Evolutionary conservation across 2,113 vertebrate genomes (phyloP), one percentile per base, ranked within the genome.

Genomic region (Addax nasomaculatus): DNA sequence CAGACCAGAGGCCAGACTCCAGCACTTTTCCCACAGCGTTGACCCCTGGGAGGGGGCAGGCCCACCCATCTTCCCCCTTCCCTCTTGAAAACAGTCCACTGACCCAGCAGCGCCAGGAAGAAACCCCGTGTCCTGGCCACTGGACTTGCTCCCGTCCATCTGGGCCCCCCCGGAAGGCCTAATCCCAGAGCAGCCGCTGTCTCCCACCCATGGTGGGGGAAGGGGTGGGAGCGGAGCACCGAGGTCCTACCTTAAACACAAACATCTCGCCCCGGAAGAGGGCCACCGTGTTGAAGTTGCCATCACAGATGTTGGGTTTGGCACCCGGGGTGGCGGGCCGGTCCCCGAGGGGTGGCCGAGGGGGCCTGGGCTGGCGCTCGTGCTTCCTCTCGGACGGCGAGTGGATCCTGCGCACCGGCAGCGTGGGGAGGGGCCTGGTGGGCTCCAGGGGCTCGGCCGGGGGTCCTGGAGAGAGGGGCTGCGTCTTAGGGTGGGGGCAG

Each of bases 251-350:
- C 99, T 99, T 99, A 98, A 99, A 99, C 95, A 99, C 99, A 97
- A 99, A 99, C 99, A 99, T 99, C 99, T 99, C 99, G 84, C 99
- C 99, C 88, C 99, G 99, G 98, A 99, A 99, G 98, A 99, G 99
- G 93, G 99, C 99, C 98, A 99, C 99, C 0, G 99, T 99, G 98
- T 99, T 99, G 98, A 99, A 99, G 98, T 99, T 99, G 95, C 99
- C 99, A 49, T 99, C 99, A 4, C 99, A 99, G 98, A 99, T 99
- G 99, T 99, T 99, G 0, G 99, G 99, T 98, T 99, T 99, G n/a
- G 99, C 98, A 45, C 99, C 99, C 0, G 99, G 99, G 67, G 98
- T 98, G n/a, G 99, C 99, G 0, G 99, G 99, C 14, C 99, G 99
- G 55, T 99, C 99, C 27, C 99, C 99, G 0, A 99, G 98, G 30